A percentile compares a stretch with the other conserved stretches of the same genome.
These are phyloP conservation scores for Sinopyrophorus schimmeli DNA, from an alignment of 2,888 invertebrate species.

Conservation along the genomic window DNA sequence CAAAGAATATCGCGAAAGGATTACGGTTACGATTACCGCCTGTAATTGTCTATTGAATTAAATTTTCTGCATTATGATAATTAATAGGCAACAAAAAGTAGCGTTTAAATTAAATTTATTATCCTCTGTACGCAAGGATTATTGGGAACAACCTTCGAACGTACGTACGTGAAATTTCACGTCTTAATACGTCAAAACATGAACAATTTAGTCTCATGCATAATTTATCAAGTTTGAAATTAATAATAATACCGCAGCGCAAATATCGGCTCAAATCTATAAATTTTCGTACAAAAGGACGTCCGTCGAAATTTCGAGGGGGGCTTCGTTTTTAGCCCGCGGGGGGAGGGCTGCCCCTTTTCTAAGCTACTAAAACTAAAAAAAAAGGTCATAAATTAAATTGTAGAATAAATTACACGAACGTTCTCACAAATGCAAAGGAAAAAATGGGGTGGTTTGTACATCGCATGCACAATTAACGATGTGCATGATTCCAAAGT, in stretches of 20 bases:
- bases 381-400: not conserved
- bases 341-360: too few relatives aligned
- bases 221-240: slow-evolving; percentile 21
- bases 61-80: too few relatives aligned
- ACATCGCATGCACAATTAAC: slow-evolving; percentile 35
- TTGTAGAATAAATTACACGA: not conserved
- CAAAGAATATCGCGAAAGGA: too few relatives aligned
- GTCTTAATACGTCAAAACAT: slow-evolving; percentile 22
- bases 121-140: too few relatives aligned
- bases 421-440: not conserved
- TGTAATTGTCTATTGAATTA: too few relatives aligned
- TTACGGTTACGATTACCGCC: too few relatives aligned
- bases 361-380: too few relatives aligned
- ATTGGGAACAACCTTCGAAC: too few relatives aligned
- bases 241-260: slow-evolving; percentile 21
- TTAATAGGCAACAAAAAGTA: too few relatives aligned
- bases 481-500: slow-evolving; percentile 33
- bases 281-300: slow-evolving; percentile 8
- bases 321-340: not conserved
- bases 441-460: too few relatives aligned
- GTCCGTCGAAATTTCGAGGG: slow-evolving; percentile 2
- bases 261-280: slow-evolving; percentile 15
- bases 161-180: slow-evolving; percentile 15
- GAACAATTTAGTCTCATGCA: slow-evolving; percentile 21
- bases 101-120: too few relatives aligned